Base-by-base conservation (phyloP, 2,888 invertebrate genomes). In the Erebia epiphron region DNA sequence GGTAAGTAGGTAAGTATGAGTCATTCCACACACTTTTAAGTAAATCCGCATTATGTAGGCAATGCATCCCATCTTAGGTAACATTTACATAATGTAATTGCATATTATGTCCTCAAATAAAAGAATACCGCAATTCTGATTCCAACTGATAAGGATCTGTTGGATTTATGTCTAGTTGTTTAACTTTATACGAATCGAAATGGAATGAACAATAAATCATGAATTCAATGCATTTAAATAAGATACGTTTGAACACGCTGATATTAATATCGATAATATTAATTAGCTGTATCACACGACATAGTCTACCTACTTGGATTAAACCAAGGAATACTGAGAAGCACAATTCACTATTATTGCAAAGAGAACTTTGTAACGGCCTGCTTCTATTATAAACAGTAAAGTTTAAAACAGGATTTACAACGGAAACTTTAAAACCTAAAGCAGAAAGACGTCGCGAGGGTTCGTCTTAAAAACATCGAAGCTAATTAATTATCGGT, bases 141-240 rank as follows among this genome's bases (percentile, higher is more conserved):
- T 35, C 35, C 35, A 35, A 35, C 35, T 35, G 62, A 62, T 62
- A 49, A 49, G 11, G 46, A 49, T 62, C 49, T 2, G 49, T 21
- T 62, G 18, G 46, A 62, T 62, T 62, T 49, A 62, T 61, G 43
- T 61, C 21, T 18, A 49, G 21, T 18, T 46, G 46, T 61, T 21
- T 49, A 62, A 46, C 49, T 62, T 62, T 62, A 62, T 18, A 62
- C 21, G 21, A 62, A 49, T 49, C 7, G 46, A 64, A 57, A n/a
- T 35, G 57, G 50, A 21, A 58, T 35, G 62, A 16, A 18, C 21
- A 21, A 64, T 73, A 73, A 73, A 71, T 73, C 64, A 49, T 21
- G 26, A 56, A 67, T 65, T 67, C 69, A 70, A 73, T 71, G 67
- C 66, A 71, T 73, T 73, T 71, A 62, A 71, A 73, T 52, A 67